These are phyloP conservation scores for Drosophila melanosoma DNA, from an alignment of 2,888 invertebrate species.

Conservation along the genomic window DNA sequence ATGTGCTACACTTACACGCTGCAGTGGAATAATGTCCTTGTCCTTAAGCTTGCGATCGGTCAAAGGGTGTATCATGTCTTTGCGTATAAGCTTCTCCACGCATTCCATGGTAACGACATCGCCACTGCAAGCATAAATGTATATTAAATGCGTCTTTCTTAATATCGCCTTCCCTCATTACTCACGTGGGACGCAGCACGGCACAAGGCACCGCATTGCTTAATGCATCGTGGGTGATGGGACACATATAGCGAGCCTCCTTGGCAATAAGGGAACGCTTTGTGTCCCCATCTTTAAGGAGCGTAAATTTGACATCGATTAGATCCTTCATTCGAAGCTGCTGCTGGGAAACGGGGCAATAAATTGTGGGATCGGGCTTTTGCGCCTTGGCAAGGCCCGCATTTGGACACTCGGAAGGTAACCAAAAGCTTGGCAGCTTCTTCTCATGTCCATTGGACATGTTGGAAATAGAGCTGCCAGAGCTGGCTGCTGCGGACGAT, in stretches of 20 bases:
- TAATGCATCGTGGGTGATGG: conserved; percentile 97
- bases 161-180: conserved; percentile 25
- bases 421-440: conserved; percentile 97
- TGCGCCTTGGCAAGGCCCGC: conserved; percentile 89
- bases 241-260: conserved; percentile 98
- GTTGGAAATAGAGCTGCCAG: conserved; percentile 87
- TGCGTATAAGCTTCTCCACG: conserved; percentile 97
- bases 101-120: conserved; percentile 98
- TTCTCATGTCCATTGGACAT: conserved; percentile 92
- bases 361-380: conserved; percentile 89
- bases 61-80: conserved; percentile 98
- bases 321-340: conserved; percentile 96
- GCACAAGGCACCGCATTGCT: conserved; percentile 98
- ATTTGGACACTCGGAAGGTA: conserved; percentile 96
- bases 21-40: conserved; percentile 95
- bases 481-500: conserved; percentile 45
- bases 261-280: conserved; percentile 94
- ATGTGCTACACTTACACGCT: conserved; percentile 88
- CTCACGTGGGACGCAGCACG: conserved; percentile 94
- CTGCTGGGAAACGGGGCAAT: conserved; percentile 93
- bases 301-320: conserved; percentile 96
- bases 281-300: conserved; percentile 94
- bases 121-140: conserved; percentile 89
- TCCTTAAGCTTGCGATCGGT: conserved; percentile 93
- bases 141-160: neutral